A percentile compares a stretch with the other conserved stretches of the same genome.
These are phyloP conservation scores for Dendrolimus houi DNA, from an alignment of 2,888 invertebrate species.

Conservation along the genomic window DNA sequence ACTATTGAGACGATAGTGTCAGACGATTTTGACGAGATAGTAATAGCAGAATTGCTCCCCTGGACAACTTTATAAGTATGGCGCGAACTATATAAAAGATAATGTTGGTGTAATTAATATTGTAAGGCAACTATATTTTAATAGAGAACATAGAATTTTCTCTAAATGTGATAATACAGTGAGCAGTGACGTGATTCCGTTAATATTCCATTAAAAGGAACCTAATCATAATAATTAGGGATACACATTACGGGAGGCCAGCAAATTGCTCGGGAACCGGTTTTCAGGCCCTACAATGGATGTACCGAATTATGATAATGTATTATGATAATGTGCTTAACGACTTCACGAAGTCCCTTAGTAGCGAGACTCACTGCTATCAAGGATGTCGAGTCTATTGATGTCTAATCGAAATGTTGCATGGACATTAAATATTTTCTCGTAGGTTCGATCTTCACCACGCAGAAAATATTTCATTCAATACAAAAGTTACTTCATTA, in stretches of 20 bases:
- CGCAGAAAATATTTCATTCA: too few relatives aligned
- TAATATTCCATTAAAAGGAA: not conserved
- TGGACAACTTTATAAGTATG: too few relatives aligned
- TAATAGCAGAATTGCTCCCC: too few relatives aligned
- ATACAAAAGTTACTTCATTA: too few relatives aligned
- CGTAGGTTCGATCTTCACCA: not conserved
- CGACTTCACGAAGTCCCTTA: constrained; percentile 28
- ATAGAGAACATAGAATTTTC: too few relatives aligned
- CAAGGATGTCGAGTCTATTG: constrained; percentile 6
- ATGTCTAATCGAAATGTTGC: too few relatives aligned
- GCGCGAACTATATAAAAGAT: too few relatives aligned
- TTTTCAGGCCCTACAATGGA: constrained; percentile 27
- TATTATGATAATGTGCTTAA: constrained; percentile 52
- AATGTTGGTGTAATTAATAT: too few relatives aligned
- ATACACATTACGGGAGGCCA: constrained; percentile 18
- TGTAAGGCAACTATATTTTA: too few relatives aligned
- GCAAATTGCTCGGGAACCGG: constrained; percentile 34
- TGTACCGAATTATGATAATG: constrained; percentile 49
- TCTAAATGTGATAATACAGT: not conserved
- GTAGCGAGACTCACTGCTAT: constrained; percentile 21
- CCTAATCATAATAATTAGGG: not conserved
- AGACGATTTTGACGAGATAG: too few relatives aligned
- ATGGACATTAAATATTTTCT: not conserved
- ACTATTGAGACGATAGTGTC: too few relatives aligned
- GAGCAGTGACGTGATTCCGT: not conserved